Base-by-base conservation (phyloP, 2,888 invertebrate species). In the Hyposoter dolosus region DNA sequence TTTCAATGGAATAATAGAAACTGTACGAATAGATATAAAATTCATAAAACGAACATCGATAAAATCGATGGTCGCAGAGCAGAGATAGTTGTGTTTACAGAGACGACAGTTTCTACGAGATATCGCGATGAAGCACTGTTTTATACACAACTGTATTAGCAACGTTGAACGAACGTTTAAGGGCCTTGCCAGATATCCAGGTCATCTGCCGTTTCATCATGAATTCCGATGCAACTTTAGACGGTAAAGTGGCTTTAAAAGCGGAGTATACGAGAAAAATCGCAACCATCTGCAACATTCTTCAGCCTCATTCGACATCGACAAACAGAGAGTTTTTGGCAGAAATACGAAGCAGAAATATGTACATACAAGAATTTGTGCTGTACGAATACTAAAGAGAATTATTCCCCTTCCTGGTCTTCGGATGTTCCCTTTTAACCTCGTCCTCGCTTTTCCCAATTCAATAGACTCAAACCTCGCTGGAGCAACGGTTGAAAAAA, bases 61-160 rank as follows among this genome's bases (percentile, higher is more conserved):
- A 82, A 74, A 68, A 50, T 60, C 66, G 72, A 82, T 84, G 28
- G 40, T 68, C 45, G 15, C 35, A 43, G 17, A 60, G 68, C 19
- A 78, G 72, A 40, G 19, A 72, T 68, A 60, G 23, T 74, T 35
- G 4, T 76, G 19, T 35, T n/a, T 72, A 53, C 17, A 56, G 50
- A 53, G 17, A 78, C 53, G 68, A 43, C 45, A 81, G 82, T 66
- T 23, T 40, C 50, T 45, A 15, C 50, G 74, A 85, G 78, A 82
- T 82, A 85, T 78, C 82, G 63, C 82, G 60, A 79, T 82, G 56
- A 78, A 82, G 50, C 75, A 50, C 56, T 60, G 47, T 47, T 56
- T n/a, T 40, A 45, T 65, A 80, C 63, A 74, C 53, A 80, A 80
- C 74, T 78, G 65, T 84, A 53, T 69, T 60, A 60, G 23, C 71